Conservation (phyloP, 2,797 vertebrate species). For the Cossypha polioptera region DNA sequence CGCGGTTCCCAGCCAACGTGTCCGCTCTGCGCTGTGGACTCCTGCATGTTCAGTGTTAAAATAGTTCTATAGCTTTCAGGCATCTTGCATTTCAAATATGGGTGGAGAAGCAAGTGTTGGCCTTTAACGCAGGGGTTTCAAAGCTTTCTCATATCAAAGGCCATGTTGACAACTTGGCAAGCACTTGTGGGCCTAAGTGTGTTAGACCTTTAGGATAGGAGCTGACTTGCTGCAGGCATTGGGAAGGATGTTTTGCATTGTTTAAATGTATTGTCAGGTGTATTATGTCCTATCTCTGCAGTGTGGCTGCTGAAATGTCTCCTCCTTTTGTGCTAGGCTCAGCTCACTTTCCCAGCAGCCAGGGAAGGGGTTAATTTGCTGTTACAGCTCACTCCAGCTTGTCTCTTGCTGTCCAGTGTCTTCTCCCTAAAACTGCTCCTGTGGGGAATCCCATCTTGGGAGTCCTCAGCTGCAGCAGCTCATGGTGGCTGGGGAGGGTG, state of each 20-base stretch:
- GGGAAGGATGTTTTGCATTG: constrained; percentile 24
- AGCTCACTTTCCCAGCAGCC: background rate
- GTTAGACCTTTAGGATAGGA: constrained; percentile 35
- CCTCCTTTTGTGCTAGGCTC: background rate
- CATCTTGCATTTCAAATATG: constrained; percentile 60
- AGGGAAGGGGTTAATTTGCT: background rate
- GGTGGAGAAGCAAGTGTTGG: constrained; percentile 50
- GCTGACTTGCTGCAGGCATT: constrained; percentile 17
- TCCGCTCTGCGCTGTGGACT: constrained; percentile 11
- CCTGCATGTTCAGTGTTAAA: constrained; percentile 50
- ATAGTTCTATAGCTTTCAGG: constrained; percentile 62
- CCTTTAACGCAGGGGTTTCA: constrained; percentile 56
- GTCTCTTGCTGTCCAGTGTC: background rate
- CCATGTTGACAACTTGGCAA: constrained; percentile 62
- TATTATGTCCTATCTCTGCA: background rate
- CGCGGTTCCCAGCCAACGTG: constrained; percentile 42
- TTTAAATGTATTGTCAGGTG: constrained; percentile 35
- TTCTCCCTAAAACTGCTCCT: background rate
- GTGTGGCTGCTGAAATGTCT: background rate
- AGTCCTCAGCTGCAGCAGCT: background rate
- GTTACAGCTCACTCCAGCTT: background rate
- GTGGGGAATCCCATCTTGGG: background rate
- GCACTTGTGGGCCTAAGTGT: background rate
- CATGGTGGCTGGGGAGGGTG: rapidly evolving
- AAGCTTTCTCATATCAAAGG: constrained; percentile 54